Evolutionary conservation across 2,888 invertebrate genomes (phyloP).

Genomic region (Schrankia costaestrigalis): DNA sequence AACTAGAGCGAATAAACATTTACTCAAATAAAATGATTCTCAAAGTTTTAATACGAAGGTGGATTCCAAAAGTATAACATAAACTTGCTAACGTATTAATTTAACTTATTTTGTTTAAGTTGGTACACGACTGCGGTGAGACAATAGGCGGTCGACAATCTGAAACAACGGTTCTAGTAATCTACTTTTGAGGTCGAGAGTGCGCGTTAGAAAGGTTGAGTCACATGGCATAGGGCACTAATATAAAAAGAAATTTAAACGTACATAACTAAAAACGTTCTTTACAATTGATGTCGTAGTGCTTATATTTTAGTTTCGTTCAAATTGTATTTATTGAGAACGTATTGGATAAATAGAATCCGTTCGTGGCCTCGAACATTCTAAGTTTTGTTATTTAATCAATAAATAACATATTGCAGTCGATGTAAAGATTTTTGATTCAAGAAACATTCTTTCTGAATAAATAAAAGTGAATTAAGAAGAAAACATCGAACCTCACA

Average conservation of each 20-base stretch:
- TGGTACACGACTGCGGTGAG: constrained; percentile 32
- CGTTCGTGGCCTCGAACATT: constrained; percentile 14
- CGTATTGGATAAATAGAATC: constrained; percentile 27
- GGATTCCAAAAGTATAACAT: constrained; percentile 20
- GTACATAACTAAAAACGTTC: no score
- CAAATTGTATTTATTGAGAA: constrained; percentile 20
- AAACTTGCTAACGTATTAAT: constrained; percentile 13
- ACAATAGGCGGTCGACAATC: constrained; percentile 34
- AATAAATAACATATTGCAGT: background rate
- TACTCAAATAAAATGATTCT: constrained; percentile 14
- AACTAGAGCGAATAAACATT: constrained; percentile 11
- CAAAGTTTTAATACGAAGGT: constrained; percentile 11
- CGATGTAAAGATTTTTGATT: background rate
- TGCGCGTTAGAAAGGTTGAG: constrained; percentile 37
- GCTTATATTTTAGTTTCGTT: constrained; percentile 28
- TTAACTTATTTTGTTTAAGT: constrained; percentile 19
- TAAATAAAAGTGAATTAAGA: no score
- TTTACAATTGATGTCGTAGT: constrained; percentile 26
- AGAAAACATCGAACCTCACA: no score
- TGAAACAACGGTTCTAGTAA: constrained; percentile 36
- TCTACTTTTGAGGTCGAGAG: constrained; percentile 39
- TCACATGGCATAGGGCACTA: constrained; percentile 41
- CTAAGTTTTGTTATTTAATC: constrained; percentile 13
- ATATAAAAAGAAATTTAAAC: no score
- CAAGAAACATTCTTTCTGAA: no score